Base-by-base conservation (phyloP, 2,888 invertebrate species). In the Spisula solida region DNA sequence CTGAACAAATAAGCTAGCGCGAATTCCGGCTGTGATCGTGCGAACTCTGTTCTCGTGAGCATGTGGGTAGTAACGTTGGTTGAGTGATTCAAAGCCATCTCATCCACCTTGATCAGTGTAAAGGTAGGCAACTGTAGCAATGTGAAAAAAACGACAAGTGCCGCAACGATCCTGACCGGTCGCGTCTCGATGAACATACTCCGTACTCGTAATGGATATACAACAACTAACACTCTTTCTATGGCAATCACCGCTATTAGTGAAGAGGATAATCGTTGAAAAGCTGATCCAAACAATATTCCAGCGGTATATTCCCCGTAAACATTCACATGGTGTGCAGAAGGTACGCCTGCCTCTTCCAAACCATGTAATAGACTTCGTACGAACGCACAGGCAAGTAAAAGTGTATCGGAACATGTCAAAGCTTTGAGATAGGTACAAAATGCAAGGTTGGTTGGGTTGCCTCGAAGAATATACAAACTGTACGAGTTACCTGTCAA, bases 361-460 rank as follows among this genome's bases (percentile, higher is more conserved):
- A 70, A 66, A 8, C 34, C 60, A 20, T 47, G 60, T 5, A 70
- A 82, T 12, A 70, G 14, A 25, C 34, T 66, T 6, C 82, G 66
- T 5, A 82, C 10, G 14, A 47, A 70, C 0, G 70, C 70, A 10
- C 47, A 34, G 0, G 6, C 25, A 8, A 82, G 48, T n/a, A 82
- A 47, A 0, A 82, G 29, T 29, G 70, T 82, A 47, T 82, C 82
- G 10, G 34, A 20, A 6, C 82, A 34, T 41, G 82, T 82, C 34
- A 82, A 48, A 12, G 82, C n/a, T 70, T 66, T 70, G 18, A 82
- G 48, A 34, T 82, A 82, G 20, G 47, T 82, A 47, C n/a, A 56
- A 18, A 82, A 82, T 16, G 82, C 82, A 47, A 66, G 70, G 8
- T 70, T 47, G 16, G 82, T 48, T n/a, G 70, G 82, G n/a, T 82